These are phyloP conservation scores for Phrynosoma blainvillii DNA, from an alignment of 2,113 vertebrate genomes.

Conservation along the genomic window DNA sequence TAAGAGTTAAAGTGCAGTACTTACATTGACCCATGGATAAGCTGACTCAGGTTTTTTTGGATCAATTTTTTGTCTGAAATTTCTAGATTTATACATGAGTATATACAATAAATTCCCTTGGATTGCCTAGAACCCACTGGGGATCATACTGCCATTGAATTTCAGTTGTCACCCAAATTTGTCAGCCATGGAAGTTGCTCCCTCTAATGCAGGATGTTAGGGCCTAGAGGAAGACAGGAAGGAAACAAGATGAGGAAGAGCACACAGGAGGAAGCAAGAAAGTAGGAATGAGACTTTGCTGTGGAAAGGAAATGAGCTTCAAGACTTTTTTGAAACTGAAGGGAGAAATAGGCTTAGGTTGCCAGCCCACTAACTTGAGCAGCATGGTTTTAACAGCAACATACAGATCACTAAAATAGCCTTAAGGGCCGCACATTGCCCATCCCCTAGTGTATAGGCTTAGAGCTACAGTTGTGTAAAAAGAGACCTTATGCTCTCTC, in stretches of 20 bases:
- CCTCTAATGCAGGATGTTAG: background rate
- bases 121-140: background rate
- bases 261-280: background rate
- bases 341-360: background rate
- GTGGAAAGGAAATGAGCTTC: background rate
- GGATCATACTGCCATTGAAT: background rate
- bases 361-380: too few relatives aligned
- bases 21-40: too few relatives aligned
- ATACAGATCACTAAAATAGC: background rate
- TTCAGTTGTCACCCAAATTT: background rate
- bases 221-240: background rate
- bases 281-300: background rate
- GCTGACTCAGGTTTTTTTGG: too few relatives aligned
- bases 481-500: background rate
- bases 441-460: background rate
- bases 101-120: too few relatives aligned
- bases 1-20: too few relatives aligned
- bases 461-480: background rate
- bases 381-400: background rate
- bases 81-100: too few relatives aligned
- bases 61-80: too few relatives aligned
- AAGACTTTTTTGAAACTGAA: background rate
- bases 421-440: background rate
- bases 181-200: background rate
- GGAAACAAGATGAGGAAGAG: background rate